These are phyloP conservation scores for Mormyrops attenuatus DNA, from an alignment of 2,797 vertebrate species.

Conservation along the genomic window DNA sequence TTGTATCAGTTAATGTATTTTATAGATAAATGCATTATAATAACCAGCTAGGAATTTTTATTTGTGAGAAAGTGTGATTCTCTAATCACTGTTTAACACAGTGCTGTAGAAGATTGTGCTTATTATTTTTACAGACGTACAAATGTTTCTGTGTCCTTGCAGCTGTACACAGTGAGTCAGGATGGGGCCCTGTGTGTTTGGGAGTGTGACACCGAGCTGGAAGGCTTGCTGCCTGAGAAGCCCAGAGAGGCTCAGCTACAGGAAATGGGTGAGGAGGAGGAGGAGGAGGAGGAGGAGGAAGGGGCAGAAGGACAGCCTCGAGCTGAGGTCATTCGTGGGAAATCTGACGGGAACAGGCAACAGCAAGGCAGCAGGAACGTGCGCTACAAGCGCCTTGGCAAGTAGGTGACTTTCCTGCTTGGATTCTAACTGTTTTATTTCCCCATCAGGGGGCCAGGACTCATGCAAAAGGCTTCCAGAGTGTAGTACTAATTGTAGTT, in stretches of 20 bases:
- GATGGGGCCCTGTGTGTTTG: conserved; percentile 84
- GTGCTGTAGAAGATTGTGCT: not conserved
- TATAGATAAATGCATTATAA: not conserved
- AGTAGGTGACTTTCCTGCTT: conserved; percentile 62
- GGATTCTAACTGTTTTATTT: not conserved
- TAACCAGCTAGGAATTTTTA: not conserved
- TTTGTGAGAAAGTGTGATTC: not conserved
- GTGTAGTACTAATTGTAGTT: not conserved
- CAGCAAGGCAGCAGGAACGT: conserved; percentile 66
- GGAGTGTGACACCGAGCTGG: conserved; percentile 81
- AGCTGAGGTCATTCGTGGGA: conserved; percentile 73
- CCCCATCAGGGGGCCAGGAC: not conserved
- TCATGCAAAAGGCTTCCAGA: not conserved
- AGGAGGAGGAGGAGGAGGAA: conserved; percentile 34
- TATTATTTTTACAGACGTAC: not conserved
- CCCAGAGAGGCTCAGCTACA: conserved; percentile 28
- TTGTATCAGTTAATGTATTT: not conserved
- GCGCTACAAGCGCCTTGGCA: conserved; percentile 71
- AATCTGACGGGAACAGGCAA: conserved; percentile 50
- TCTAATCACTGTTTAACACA: not conserved
- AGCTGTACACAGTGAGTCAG: conserved; percentile 91
- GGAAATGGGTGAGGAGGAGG: conserved; percentile 33
- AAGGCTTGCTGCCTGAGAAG: conserved; percentile 60
- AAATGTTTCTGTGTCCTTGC: not conserved
- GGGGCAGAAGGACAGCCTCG: conserved; percentile 43